Base-by-base conservation (phyloP, 2,113 vertebrate species). In the Cynocephalus volans region DNA sequence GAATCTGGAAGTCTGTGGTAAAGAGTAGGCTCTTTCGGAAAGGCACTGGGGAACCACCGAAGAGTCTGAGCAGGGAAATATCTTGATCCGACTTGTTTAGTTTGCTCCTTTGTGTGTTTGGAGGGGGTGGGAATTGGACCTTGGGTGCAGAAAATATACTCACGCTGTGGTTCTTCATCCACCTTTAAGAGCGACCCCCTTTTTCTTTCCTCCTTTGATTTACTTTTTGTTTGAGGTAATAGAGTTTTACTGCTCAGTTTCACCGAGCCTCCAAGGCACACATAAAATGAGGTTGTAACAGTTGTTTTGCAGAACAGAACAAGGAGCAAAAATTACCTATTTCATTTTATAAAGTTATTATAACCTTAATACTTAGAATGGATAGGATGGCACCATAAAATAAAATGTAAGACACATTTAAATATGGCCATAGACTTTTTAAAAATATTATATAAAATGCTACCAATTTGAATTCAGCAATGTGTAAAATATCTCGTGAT, bases 221-320 rank as follows among this genome's bases (percentile, higher is more conserved):
- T 84, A 52, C 50, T 84, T 77, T 97, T 73, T 62, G 48, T 95
- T 88, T 86, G 62, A 86, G 36, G 82, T 56, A 81, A 96, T 73
- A 77, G 77, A 86, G 58, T 87, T 95, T 96, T 86, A 88, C 77
- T 58, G 45, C 77, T 95, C 65, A 6, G 17, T 64, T 91, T 85
- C 62, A 62, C 2, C 45, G 86, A 75, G 62, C 75, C 87, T 89
- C 70, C 62, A 8, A 91, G 86, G 56, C 67, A 77, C 54, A 75
- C 41, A 48, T 79, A 93, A 96, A 95, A 86, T 6, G 19, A 93
- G 56, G 76, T 64, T 77, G 58, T 18, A 64, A 17, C 36, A 19
- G 62, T 9, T 62, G 45, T 69, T 95, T 95, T 73, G 17, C 56
- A 65, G 45, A 83, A 36, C 33, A 67, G n/a, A 96, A 77, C n/a